Base-by-base conservation (phyloP, 2,797 vertebrate genomes). In the Macropodus opercularis region DNA sequence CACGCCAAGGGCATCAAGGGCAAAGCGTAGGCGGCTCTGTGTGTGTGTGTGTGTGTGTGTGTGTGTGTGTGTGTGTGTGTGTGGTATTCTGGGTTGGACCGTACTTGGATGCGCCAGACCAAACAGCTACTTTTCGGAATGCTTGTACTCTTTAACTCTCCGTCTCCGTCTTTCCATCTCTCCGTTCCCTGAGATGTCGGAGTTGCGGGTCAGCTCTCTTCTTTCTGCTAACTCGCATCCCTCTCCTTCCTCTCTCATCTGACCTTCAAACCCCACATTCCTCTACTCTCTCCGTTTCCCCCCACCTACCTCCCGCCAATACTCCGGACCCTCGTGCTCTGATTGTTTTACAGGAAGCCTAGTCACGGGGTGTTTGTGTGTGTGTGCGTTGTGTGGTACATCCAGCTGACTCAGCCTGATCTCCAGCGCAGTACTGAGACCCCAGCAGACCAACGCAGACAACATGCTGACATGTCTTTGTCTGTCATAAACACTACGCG, bases 341-440 rank as follows among this genome's bases (percentile, higher is more conserved):
- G 83, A 83, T 83, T 85, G 69, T 81, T 87, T 86, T 84, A 81
- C 83, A 81, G 82, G 81, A 89, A 90, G 76, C 64, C 53, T 61
- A 80, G 80, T 85, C 81, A 85, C 65, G 57, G 47, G 79, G 65
- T 79, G 81, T 80, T 66, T 54, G 77, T 75, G 68, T 42, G 31
- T 49, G 44, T 56, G 58, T 59, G 50, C 47, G 43, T 46, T 63
- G 44, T 67, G 79, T 57, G 51, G 48, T 58, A 61, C 40, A 73
- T 69, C 63, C 43, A 79, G 74, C 85, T 85, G 87, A 89, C 72
- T 88, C 81, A 86, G 84, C 84, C 86, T 74, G 75, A 86, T 87
- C 81, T 87, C 89, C 87, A 81, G 85, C 67, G 63, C 75, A 11
- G 69, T 79, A 80, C 40, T 51, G 77, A 85, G 85, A 86, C 85